These are phyloP conservation scores for Notodromas monacha DNA, from an alignment of 2,888 invertebrate species.

Conservation along the genomic window DNA sequence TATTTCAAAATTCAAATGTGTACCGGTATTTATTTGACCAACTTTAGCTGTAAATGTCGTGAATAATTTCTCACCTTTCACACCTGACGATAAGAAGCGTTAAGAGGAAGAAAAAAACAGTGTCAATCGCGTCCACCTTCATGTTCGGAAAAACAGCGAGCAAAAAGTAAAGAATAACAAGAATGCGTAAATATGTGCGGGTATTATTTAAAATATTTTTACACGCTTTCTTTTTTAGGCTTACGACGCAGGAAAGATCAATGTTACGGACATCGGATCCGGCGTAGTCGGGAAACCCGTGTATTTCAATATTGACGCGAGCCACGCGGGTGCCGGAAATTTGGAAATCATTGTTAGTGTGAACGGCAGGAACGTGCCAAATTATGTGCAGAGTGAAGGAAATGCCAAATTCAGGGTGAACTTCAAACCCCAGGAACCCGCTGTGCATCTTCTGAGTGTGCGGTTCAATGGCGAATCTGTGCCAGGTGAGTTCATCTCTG, in stretches of 20 bases:
- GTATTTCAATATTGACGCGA: conserved; percentile 41
- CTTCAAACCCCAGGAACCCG: conserved; percentile 79
- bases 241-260: conserved; percentile 76
- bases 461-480: conserved; percentile 35
- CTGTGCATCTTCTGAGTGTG: conserved; percentile 62
- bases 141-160: no score
- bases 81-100: no score
- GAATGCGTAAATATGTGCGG: no score
- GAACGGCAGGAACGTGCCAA: conserved; percentile 80
- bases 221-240: conserved; percentile 78
- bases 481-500: conserved; percentile 23
- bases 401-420: conserved; percentile 76
- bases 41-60: no score
- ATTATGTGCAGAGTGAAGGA: conserved; percentile 86
- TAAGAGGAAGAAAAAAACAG: no score
- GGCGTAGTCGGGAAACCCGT: conserved; percentile 70
- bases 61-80: no score
- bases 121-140: no score
- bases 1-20: no score
- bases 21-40: no score
- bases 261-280: conserved; percentile 64
- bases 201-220: neutral
- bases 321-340: conserved; percentile 54
- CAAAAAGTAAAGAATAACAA: no score
- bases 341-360: conserved; percentile 90